Evolutionary conservation across 2,797 vertebrate species (phyloP), one percentile per base, ranked within the genome.

Genomic region (Hippopotamyrus pictus): DNA sequence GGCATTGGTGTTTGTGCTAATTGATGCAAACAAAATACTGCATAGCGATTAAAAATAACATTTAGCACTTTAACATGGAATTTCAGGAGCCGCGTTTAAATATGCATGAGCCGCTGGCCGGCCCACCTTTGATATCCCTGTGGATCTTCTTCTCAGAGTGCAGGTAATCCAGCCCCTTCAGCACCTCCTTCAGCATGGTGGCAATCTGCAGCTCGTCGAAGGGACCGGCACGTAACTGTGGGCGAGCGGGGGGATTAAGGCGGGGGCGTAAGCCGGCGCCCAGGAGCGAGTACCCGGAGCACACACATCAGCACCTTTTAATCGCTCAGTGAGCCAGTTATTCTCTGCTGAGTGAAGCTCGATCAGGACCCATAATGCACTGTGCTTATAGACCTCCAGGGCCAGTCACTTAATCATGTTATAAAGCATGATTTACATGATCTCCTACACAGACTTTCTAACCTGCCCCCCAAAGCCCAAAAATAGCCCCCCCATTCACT

Each of bases 61-160:
- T n/a, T 29, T 17, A 3, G 19, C 12, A 7, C 29, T 53, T 53
- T 8, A 3, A 44, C 1, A 29, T 8, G 51, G 22, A 53, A 50
- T 53, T 6, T 3, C 22, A 33, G 65, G 29, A 62, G n/a, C 57
- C 3, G 2, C 41, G 19, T 44, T 44, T 44, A n/a, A 8, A 83
- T 83, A 8, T 48, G 7, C 14, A 2, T 1, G 14, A 48, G 4
- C 41, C 41, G 19, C 79, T 1, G 5, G 19, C 11, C 4, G 33
- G 1, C 41, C 41, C 44, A 95, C 98, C 98, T 97, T 98, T 98
- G 92, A 99, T 99, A 93, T 99, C 98, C 94, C 98, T 93, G 93
- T 98, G 98, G 93, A 98, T 99, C 95, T 98, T 98, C 96, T 98
- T 98, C 94, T 99, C 98, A 0, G 97, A 98, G 95, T 99, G 98